Evolutionary conservation across 2,113 vertebrate species (phyloP).

Genomic region (Mungos mungo): DNA sequence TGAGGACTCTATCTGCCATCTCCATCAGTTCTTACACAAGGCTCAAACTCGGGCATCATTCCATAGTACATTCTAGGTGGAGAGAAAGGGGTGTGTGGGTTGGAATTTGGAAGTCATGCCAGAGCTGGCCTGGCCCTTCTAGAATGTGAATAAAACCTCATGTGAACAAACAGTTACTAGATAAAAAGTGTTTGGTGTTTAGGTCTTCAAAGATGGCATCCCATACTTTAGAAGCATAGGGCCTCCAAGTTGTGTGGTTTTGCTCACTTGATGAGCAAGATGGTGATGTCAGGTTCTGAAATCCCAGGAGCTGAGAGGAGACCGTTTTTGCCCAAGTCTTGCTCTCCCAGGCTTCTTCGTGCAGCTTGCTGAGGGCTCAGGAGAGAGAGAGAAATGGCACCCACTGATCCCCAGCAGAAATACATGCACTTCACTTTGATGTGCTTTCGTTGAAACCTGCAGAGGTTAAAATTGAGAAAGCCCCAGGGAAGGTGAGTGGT

Average conservation of each 20-base stretch:
- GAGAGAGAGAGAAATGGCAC: background rate
- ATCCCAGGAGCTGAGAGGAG: background rate
- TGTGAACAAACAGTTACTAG: background rate
- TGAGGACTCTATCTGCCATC: background rate
- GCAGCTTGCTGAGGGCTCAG: background rate
- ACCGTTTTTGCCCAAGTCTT: background rate
- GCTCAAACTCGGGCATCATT: background rate
- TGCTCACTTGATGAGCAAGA: background rate
- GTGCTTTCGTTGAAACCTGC: slow-evolving; percentile 9
- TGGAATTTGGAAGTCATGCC: background rate
- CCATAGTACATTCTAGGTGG: background rate
- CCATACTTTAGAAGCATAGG: background rate
- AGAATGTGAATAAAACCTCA: background rate
- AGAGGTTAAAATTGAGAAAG: background rate
- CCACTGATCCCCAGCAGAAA: background rate
- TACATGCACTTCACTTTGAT: background rate
- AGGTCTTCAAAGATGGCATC: background rate
- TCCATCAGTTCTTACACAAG: background rate
- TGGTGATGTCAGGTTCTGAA: background rate
- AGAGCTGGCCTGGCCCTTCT: background rate
- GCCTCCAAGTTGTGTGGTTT: background rate
- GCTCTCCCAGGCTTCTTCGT: background rate
- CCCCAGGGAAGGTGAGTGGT: background rate
- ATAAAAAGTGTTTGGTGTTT: background rate
- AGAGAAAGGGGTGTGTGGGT: background rate